Percentiles rank a stretch among this genome's conserved stretches.
These are phyloP conservation scores for Piprites chloris DNA, from an alignment of 2,113 vertebrate genomes.

Conservation along the genomic window DNA sequence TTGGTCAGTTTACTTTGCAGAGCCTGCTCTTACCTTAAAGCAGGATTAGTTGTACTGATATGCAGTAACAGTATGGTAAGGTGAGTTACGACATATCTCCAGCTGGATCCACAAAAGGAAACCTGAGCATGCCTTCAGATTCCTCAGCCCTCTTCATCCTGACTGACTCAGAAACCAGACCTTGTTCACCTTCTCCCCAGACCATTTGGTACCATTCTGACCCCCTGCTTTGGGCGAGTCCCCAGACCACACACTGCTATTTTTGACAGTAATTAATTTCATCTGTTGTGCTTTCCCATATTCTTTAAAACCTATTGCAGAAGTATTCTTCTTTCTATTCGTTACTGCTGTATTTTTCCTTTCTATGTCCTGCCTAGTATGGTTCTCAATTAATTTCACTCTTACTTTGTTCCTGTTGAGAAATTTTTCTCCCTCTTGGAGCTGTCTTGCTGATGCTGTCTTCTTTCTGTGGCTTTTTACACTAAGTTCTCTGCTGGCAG, in stretches of 20 bases:
- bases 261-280: neutral
- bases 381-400: neutral
- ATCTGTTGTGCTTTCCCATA: neutral
- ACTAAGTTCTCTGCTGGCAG: neutral
- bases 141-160: neutral
- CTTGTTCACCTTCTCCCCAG: neutral
- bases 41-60: neutral
- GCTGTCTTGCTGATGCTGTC: neutral
- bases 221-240: neutral
- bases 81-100: neutral
- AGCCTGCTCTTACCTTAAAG: neutral
- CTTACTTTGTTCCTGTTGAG: neutral
- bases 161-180: neutral
- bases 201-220: neutral
- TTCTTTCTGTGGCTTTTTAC: neutral
- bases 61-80: neutral
- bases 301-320: neutral
- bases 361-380: neutral
- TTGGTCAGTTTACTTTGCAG: neutral
- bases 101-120: neutral
- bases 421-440: neutral
- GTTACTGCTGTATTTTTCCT: neutral
- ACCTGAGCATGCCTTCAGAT: neutral
- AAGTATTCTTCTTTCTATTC: neutral
- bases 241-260: neutral